Base-by-base conservation (phyloP, 2,888 invertebrate genomes). In the Noctua fimbriata region DNA sequence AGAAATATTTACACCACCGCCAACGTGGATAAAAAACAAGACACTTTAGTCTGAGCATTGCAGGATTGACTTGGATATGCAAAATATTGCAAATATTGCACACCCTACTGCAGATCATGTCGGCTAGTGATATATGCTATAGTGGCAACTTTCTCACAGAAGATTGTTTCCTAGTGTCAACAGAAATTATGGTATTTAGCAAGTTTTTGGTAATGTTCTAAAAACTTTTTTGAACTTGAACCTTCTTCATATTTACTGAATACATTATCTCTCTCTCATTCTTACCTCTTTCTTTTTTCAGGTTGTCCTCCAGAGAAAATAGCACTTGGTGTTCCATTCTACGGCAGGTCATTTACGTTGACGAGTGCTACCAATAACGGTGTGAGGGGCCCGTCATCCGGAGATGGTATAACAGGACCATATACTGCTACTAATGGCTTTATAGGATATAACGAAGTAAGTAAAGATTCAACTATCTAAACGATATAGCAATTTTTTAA, bases 361-460 rank as follows among this genome's bases (percentile, higher is more conserved):
- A 91, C 93, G 0, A 91, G 97, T 85, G 87, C 95, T 16, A 90
- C 85, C 0, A 89, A 94, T 0, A 95, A 97, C 44, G 94, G 92
- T 1, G 93, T 98, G 0, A 97, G 98, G 55, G 97, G 98, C 0
- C 95, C 97, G 0, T 95, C 97, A 1, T 93, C 89, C 24, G 98
- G 98, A 0, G 94, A 97, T 0, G 98, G 98, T 0, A 88, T 94
- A 4, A 95, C 97, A 4, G 98, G 98, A 1, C 97, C 97, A 0
- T 98, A 97, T 89, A 98, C 98, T 0, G 92, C 93, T 44, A 97
- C 97, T 73, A 92, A 93, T n/a, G 98, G 98, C 2, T 95, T 97
- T 49, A 92, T 98, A 73, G 98, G 98, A n/a, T 98, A 98, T 90
- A 98, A 98, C 88, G 98, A 98, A 95, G 97, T 97, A 91, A 85